These are phyloP conservation scores for Tenebrio molitor DNA, from an alignment of 1,140 invertebrate species.

Conservation along the genomic window DNA sequence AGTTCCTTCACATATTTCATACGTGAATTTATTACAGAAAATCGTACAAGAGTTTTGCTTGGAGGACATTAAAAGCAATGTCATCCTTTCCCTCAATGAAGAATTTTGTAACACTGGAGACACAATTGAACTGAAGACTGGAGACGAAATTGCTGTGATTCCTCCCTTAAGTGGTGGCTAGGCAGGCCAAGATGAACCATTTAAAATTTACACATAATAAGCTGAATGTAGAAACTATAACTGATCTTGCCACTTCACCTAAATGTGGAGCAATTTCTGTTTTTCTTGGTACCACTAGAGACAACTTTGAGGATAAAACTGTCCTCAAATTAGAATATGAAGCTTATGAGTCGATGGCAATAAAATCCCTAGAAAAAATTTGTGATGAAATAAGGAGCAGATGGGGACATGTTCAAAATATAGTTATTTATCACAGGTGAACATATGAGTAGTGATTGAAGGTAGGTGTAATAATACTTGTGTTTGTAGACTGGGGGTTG, in stretches of 20 bases:
- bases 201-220: constrained; percentile 78
- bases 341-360: constrained; percentile 93
- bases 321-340: constrained; percentile 91
- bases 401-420: constrained; percentile 81
- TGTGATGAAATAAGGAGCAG: constrained; percentile 79
- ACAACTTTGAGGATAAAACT: constrained; percentile 89
- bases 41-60: constrained; percentile 77
- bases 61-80: constrained; percentile 75
- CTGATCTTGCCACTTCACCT: constrained; percentile 76
- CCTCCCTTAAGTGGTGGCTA: constrained; percentile 90
- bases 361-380: constrained; percentile 85
- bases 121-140: constrained; percentile 71
- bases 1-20: constrained; percentile 69
- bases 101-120: constrained; percentile 74
- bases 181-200: constrained; percentile 71
- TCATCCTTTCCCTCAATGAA: constrained; percentile 87
- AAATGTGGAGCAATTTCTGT: constrained; percentile 89
- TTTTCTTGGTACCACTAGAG: constrained; percentile 93
- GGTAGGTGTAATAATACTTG: constrained; percentile 51
- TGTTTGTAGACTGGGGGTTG: constrained; percentile 81
- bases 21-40: constrained; percentile 70
- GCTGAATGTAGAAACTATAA: constrained; percentile 79
- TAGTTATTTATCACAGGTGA: constrained; percentile 85
- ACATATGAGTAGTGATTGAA: constrained; percentile 68
- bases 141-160: constrained; percentile 87